Conservation (phyloP, 2,113 vertebrate genomes). For the Gallinago paraguaiae region DNA sequence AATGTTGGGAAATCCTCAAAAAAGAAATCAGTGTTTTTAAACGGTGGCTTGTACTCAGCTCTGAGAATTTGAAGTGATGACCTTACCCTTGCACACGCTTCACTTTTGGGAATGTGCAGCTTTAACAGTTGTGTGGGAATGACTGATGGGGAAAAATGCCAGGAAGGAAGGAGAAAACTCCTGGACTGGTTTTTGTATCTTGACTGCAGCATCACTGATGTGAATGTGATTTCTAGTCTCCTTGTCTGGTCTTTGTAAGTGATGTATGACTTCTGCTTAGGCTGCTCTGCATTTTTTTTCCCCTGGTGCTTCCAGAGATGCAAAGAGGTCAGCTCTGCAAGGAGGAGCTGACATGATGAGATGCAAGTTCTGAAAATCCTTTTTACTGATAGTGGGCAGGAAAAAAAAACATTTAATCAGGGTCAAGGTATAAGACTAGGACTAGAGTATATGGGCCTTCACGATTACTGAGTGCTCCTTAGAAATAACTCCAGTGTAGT, state of each 20-base stretch:
- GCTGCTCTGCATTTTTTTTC: background rate
- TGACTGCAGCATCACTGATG: background rate
- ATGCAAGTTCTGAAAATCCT: background rate
- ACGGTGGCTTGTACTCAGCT: background rate
- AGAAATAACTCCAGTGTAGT: background rate
- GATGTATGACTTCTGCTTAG: background rate
- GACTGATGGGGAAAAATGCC: background rate
- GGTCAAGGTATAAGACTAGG: background rate
- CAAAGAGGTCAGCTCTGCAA: background rate
- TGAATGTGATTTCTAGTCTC: background rate
- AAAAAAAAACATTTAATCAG: background rate
- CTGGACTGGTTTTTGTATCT: background rate
- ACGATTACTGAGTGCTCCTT: background rate
- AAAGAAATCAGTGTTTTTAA: background rate
- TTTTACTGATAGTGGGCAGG: background rate
- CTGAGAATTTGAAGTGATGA: background rate
- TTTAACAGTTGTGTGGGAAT: background rate
- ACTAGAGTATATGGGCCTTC: background rate
- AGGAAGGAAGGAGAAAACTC: background rate
- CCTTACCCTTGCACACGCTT: background rate
- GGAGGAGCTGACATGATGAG: background rate
- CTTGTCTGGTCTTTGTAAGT: background rate
- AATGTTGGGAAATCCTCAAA: background rate
- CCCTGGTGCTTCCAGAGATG: background rate
- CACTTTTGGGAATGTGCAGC: background rate